Evolutionary conservation across 2,113 vertebrate species (phyloP), one percentile per base, ranked within the genome.

Genomic region (Oreochromis aureus): DNA sequence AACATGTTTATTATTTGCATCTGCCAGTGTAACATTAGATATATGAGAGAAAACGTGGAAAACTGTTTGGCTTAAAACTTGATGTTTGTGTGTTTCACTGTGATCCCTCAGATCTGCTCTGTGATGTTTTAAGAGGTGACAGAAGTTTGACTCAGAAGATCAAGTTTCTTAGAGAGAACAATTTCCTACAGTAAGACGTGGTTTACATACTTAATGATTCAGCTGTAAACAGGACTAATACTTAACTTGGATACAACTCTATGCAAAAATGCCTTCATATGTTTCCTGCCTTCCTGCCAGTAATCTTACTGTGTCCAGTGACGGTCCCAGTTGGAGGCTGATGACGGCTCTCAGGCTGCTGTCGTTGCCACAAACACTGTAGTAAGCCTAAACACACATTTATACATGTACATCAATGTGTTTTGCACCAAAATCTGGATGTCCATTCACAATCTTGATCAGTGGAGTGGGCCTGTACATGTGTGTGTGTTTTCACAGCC

Each of bases 291-390:
- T 66, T 22, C 22, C 39, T 9, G 36, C 11, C 85, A 99, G 98
- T 63, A 97, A 99, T 80, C 90, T 99, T 90, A 98, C 97, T 0
- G 41, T 96, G 54, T 93, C 93, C 81, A 59, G 61, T 19, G 98
- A 99, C 32, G 98, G 98, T 0, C 98, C 98, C 1, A 97, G 98
- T 1, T 99, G 98, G 98, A 97, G 97, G 82, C 94, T 99, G 58
- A 96, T 98, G 87, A 98, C 97, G 2, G 97, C 96, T 19, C 96
- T 99, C 11, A 97, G 96, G 85, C 27, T 99, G 51, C 51, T 99
- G 44, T 96, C 97, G 3, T 97, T 99, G 13, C 94, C 84, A 78
- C 92, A 95, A 9, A 94, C 97, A 27, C 95, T 97, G 30, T 97
- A 97, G 98, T 99, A 95, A 97, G 98, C 95, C 44, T 2, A 12